phyloP scores from a whole-genome alignment of 2,888 invertebrate species.

The Calliscelio sp. region DNA sequence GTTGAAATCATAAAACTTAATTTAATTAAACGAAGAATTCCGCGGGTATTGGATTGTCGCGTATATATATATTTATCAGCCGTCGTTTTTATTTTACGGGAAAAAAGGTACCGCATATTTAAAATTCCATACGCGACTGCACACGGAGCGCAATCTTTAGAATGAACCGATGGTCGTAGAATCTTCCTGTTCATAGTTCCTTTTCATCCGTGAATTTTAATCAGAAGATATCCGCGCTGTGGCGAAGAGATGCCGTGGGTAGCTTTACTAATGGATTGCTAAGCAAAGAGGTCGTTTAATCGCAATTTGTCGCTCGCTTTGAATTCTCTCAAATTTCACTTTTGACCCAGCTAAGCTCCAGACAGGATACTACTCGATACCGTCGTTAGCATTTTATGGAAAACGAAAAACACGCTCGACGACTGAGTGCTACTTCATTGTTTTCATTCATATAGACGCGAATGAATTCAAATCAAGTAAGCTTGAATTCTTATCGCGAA shows the following conservation, averaged over 20 bases:
- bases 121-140: slow-evolving; percentile 61
- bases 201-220: slow-evolving; percentile 80
- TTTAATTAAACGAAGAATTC: slow-evolving; percentile 28
- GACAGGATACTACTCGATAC: slow-evolving; percentile 55
- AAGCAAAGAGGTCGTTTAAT: slow-evolving; percentile 79
- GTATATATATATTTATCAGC: slow-evolving; percentile 14
- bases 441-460: slow-evolving; percentile 20
- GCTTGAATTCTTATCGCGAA: too few species aligned
- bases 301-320: slow-evolving; percentile 80
- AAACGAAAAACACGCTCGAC: slow-evolving; percentile 47
- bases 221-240: slow-evolving; percentile 79
- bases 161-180: slow-evolving; percentile 67
- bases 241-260: slow-evolving; percentile 65
- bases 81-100: slow-evolving; percentile 43
- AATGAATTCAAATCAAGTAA: slow-evolving; percentile 32
- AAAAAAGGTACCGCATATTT: slow-evolving; percentile 47
- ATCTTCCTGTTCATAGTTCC: slow-evolving; percentile 71
- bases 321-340: slow-evolving; percentile 72
- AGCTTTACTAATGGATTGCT: slow-evolving; percentile 82
- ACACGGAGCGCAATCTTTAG: slow-evolving; percentile 64
- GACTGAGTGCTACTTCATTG: slow-evolving; percentile 37
- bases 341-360: slow-evolving; percentile 40
- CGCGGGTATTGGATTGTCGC: slow-evolving; percentile 18
- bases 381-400: slow-evolving; percentile 63
- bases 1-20: slow-evolving; percentile 8